Evolutionary conservation across 2,888 invertebrate genomes (phyloP).

Genomic region (Nemotelus pantherinus): DNA sequence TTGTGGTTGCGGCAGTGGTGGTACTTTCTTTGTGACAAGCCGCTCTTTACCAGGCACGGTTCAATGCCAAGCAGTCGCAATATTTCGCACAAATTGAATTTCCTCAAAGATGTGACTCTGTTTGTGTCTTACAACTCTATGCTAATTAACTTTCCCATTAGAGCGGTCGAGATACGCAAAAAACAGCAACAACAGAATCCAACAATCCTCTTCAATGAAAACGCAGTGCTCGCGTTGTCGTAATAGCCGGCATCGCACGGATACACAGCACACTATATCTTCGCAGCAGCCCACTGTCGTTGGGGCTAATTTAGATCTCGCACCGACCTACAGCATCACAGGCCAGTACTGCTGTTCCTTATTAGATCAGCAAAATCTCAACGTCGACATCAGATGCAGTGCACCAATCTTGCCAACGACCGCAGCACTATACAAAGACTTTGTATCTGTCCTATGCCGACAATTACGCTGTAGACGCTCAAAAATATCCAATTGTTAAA

Average conservation of each 20-base stretch:
- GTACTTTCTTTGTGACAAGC: no score
- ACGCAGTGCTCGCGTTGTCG: slow-evolving; percentile 26
- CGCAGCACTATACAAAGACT: slow-evolving; percentile 17
- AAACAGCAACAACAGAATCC: slow-evolving; percentile 12
- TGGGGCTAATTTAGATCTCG: slow-evolving; percentile 30
- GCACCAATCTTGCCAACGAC: not conserved
- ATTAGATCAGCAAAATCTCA: slow-evolving; percentile 5
- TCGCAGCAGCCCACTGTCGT: slow-evolving; percentile 1
- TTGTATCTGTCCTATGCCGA: not conserved
- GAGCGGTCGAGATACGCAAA: not conserved
- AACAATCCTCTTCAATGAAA: slow-evolving; percentile 28
- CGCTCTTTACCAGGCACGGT: no score
- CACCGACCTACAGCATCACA: slow-evolving; percentile 31
- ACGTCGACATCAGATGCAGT: not conserved
- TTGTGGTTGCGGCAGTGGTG: no score
- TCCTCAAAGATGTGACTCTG: slow-evolving; percentile 8
- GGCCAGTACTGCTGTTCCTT: not conserved
- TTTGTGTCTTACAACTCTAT: slow-evolving; percentile 17
- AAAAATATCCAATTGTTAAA: slow-evolving; percentile 32
- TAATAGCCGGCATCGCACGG: not conserved
- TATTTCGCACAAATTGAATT: not conserved
- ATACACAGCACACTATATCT: slow-evolving; percentile 1
- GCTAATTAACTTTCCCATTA: slow-evolving; percentile 44
- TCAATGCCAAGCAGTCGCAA: not conserved
- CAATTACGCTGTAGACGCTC: slow-evolving; percentile 11